These are phyloP conservation scores for Pelobates fuscus DNA, from an alignment of 2,113 vertebrate species.

Conservation along the genomic window DNA sequence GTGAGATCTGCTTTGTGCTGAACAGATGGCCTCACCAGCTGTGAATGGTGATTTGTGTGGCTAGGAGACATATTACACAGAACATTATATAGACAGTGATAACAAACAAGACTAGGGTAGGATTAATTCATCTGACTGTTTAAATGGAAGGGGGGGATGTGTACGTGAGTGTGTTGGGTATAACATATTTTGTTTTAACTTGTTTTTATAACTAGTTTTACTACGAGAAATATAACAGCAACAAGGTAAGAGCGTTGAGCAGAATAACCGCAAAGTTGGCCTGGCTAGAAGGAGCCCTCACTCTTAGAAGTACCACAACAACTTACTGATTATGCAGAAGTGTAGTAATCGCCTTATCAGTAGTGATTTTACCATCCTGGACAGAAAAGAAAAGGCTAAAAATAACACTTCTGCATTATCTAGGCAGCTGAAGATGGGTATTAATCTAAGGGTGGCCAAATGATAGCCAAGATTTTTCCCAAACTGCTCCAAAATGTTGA, in stretches of 20 bases:
- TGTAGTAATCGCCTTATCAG: too few relatives aligned
- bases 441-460: too few relatives aligned
- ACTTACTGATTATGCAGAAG: too few relatives aligned
- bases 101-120: slow-evolving; percentile 36
- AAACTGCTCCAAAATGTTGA: too few relatives aligned
- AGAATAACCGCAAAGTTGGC: slow-evolving; percentile 9
- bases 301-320: too few relatives aligned
- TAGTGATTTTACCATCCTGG: too few relatives aligned
- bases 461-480: too few relatives aligned
- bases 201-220: not conserved
- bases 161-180: too few relatives aligned
- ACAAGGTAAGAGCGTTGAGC: slow-evolving; percentile 15
- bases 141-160: slow-evolving; percentile 1
- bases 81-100: slow-evolving; percentile 46
- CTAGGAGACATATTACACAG: slow-evolving; percentile 34
- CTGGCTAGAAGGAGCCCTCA: not conserved
- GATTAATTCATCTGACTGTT: slow-evolving; percentile 40
- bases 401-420: too few relatives aligned
- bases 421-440: too few relatives aligned
- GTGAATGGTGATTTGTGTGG: slow-evolving; percentile 32
- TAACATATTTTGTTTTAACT: too few relatives aligned
- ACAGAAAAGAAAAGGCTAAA: too few relatives aligned
- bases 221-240: slow-evolving; percentile 11
- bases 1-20: slow-evolving; percentile 39
- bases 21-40: slow-evolving; percentile 49